Base-by-base conservation (phyloP, 1,140 invertebrate genomes). In the Scaptomyza graminum region DNA sequence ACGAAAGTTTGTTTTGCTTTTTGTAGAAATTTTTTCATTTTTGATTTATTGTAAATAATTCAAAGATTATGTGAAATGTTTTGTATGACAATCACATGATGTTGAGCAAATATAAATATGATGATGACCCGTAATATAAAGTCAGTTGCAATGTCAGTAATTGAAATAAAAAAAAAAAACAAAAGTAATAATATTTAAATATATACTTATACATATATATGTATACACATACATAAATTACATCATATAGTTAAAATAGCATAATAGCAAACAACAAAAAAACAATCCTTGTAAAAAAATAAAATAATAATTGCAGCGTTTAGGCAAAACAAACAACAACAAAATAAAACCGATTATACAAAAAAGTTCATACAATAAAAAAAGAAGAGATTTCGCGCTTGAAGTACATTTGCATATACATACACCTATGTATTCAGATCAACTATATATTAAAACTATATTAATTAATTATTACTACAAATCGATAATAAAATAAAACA, bases 51-150 rank as follows among this genome's bases (percentile, higher is more conserved):
- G 83, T 88, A 88, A 89, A 88, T 88, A 88, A 76, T 88, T 88
- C 62, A 76, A 88, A 69, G 76, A 88, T 90, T 89, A 89, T 90
- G 88, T 90, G 90, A 91, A 91, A 91, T 91, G 90, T 91, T 91
- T 91, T 91, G 90, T 91, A 91, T 91, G 90, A 91, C 90, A 91
- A 91, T 91, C 90, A 91, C 90, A 91, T 91, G 90, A 91, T 89
- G 83, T 89, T 87, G 82, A 79, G 84, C 66, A 84, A 89, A 89
- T 62, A 79, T 64, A 71, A 71, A 49, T 74, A 63, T 59, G 47
- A 60, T 56, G 52, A 60, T 56, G 59, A 80, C 39, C 60, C 51
- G 54, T 60, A 80, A 68, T 9, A 63, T 67, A 56, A 84, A 85
- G 54, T 52, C 54, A 83, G 76, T 79, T 79, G 74, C 79, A 67